Evolutionary conservation across 2,113 vertebrate genomes (phyloP), one percentile per base, ranked within the genome.

Genomic region (Phylloscopus whistleri): DNA sequence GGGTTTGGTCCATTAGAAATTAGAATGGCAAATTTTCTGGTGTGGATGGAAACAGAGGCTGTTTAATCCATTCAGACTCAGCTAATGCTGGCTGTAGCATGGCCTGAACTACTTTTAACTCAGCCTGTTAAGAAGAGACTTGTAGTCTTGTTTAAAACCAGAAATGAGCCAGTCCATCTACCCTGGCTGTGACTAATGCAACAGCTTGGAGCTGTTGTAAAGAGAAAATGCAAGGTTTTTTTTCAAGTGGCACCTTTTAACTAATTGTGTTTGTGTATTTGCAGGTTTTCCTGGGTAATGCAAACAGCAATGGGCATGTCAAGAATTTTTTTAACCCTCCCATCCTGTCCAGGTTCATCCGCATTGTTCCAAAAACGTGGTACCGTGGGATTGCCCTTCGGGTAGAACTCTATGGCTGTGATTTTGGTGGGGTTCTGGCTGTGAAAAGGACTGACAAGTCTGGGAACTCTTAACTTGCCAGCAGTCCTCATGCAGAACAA

Each of bases 341-440:
- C 17, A 99, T 99, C 84, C 98, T 99, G 93, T 98, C 99, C 72
- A 98, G 98, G 80, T 99, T 98, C 79, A 98, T 99, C 74, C 98
- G 98, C 35, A 97, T 99, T 93, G 80, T 99, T 91, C 99, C 99
- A 31, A 98, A 95, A 90, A 98, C 87, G 4, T 99, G 99, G 99
- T 97, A 96, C 82, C 94, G 95, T 23, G 96, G 97, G 58, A 99
- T 99, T 95, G 99, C 98, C 27, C 98, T 99, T 97, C 98, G 99
- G n/a, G 41, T 99, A 16, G 99, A 99, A 72, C 97, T 99, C 52
- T 98, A 99, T 64, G 99, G 99, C 90, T 99, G 99, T 97, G 98
- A 99, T 95, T 97, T 98, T 87, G 92, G 89, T 68, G 97, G 96
- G 41, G 73, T 18, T 41, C 63, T 95, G 52, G 19, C 75, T 74